Percentiles rank a stretch among this genome's conserved stretches.
These are phyloP conservation scores for Periophthalmus modestus DNA, from an alignment of 2,113 vertebrate species.

Conservation along the genomic window DNA sequence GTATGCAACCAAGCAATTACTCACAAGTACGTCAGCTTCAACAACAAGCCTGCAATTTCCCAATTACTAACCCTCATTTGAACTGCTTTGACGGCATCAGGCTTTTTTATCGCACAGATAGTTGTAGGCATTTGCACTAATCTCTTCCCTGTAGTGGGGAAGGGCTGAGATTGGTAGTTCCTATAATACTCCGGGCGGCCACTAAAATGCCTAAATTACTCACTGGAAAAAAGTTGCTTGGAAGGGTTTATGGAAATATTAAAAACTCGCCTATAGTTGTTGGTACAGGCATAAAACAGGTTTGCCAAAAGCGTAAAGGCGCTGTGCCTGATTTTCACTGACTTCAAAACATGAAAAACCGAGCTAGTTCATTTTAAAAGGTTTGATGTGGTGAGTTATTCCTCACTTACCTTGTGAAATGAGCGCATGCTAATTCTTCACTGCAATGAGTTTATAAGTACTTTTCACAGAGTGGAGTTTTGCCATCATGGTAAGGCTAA, in stretches of 20 bases:
- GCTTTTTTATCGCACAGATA: constrained; percentile 10
- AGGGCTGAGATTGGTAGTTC: not conserved
- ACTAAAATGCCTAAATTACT: not conserved
- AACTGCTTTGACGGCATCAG: constrained; percentile 42
- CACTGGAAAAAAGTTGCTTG: not conserved
- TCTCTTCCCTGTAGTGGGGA: constrained; percentile 12
- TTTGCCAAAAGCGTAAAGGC: not conserved
- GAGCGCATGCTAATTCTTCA: too few relatives aligned
- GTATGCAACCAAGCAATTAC: constrained; percentile 70
- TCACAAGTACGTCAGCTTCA: constrained; percentile 65
- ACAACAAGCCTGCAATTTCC: constrained; percentile 51
- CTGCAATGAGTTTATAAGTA: too few relatives aligned
- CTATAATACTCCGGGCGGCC: not conserved
- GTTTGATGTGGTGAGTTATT: too few relatives aligned
- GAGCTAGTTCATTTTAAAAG: too few relatives aligned
- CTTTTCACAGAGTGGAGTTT: too few relatives aligned
- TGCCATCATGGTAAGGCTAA: too few relatives aligned
- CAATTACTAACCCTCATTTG: constrained; percentile 41
- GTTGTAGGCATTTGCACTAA: constrained; percentile 28
- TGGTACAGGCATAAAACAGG: not conserved
- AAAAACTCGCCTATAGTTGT: not conserved
- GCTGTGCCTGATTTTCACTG: too few relatives aligned
- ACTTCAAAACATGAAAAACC: too few relatives aligned
- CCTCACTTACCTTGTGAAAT: too few relatives aligned
- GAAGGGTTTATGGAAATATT: not conserved